Conservation (phyloP, 1,140 invertebrate genomes). For the Coptotermes formosanus region DNA sequence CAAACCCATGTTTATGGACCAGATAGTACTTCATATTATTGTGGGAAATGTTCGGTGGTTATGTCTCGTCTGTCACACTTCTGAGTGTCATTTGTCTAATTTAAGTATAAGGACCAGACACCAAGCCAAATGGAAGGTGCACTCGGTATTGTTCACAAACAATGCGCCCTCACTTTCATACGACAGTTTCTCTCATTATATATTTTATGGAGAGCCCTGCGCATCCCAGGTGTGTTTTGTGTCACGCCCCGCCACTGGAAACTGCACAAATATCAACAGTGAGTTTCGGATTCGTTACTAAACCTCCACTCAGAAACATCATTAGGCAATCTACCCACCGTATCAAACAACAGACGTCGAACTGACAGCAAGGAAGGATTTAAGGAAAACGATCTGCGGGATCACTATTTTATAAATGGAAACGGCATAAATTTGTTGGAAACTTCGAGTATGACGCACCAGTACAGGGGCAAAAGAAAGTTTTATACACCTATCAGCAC, state of each 20-base stretch:
- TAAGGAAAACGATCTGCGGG: neutral
- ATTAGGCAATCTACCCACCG: neutral
- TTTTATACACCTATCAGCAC: too few relatives aligned
- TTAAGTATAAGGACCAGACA: neutral
- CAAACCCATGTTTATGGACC: neutral
- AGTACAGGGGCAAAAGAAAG: too few relatives aligned
- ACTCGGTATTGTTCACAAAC: neutral
- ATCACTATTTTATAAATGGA: neutral
- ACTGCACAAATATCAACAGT: neutral
- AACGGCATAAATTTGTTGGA: too few relatives aligned
- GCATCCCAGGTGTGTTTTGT: slow-evolving; percentile 8
- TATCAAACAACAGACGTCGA: neutral
- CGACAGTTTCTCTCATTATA: neutral
- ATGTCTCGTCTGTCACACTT: neutral
- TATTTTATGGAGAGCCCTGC: neutral
- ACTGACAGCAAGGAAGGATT: neutral
- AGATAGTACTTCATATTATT: neutral
- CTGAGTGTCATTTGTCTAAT: neutral
- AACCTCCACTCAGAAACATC: neutral
- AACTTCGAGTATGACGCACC: too few relatives aligned
- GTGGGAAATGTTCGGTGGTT: neutral
- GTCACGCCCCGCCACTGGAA: neutral
- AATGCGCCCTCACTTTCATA: neutral
- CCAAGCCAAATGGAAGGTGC: neutral
- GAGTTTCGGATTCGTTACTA: neutral